These are phyloP conservation scores for Harmothoe impar DNA, from an alignment of 2,888 invertebrate species.

Conservation along the genomic window DNA sequence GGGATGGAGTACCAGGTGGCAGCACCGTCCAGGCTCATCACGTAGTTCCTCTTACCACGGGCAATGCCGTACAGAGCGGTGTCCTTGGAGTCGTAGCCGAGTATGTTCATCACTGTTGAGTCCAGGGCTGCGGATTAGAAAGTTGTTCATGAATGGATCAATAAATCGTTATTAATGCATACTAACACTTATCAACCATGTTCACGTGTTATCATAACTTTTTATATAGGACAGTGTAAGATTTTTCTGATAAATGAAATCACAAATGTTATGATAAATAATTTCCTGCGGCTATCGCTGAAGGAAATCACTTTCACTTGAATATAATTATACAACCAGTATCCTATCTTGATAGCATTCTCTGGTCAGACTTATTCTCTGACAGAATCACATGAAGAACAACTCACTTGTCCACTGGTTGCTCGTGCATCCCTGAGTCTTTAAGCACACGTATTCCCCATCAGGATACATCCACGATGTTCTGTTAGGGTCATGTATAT, in stretches of 20 bases:
- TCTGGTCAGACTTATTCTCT: too few relatives aligned
- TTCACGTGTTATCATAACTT: too few relatives aligned
- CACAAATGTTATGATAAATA: too few relatives aligned
- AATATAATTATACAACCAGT: too few relatives aligned
- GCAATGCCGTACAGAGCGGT: conserved; percentile 73
- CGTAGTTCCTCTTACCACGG: conserved; percentile 71
- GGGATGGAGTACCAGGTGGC: conserved; percentile 70
- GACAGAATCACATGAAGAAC: conserved; percentile 55
- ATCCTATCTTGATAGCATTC: too few relatives aligned
- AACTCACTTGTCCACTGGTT: not conserved
- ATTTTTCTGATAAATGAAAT: too few relatives aligned
- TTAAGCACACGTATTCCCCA: conserved; percentile 54
- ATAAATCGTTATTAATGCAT: too few relatives aligned
- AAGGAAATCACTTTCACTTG: too few relatives aligned
- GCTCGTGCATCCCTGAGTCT: conserved; percentile 70
- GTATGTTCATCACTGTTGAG: conserved; percentile 71
- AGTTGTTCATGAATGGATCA: not conserved
- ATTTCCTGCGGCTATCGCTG: too few relatives aligned
- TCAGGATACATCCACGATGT: not conserved
- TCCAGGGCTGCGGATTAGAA: conserved; percentile 72
- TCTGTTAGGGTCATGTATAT: not conserved
- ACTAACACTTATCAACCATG: too few relatives aligned
- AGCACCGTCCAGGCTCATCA: conserved; percentile 75
- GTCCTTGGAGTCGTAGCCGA: conserved; percentile 71
- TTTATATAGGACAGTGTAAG: too few relatives aligned